Evolutionary conservation across 2,888 invertebrate species (phyloP).

Genomic region (Branchipolynoe longqiensis): DNA sequence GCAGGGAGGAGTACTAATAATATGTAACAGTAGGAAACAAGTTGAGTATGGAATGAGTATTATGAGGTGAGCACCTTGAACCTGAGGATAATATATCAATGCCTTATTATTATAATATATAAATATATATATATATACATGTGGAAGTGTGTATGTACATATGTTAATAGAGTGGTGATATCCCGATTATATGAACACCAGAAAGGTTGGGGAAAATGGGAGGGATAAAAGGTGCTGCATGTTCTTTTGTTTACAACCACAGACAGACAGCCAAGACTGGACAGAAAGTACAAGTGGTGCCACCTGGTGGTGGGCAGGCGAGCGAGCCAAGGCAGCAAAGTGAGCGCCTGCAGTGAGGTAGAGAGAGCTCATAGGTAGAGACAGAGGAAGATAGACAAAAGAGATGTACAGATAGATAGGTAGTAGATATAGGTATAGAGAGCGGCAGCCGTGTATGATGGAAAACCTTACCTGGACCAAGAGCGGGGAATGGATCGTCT

Average conservation of each 20-base stretch:
- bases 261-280: constrained; percentile 46
- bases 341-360: constrained; percentile 35
- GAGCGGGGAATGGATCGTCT: constrained; percentile 53
- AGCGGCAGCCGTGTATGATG: constrained; percentile 54
- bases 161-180: neutral
- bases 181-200: too few species aligned
- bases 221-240: constrained; percentile 31
- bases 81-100: too few species aligned
- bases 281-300: constrained; percentile 47
- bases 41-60: neutral
- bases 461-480: constrained; percentile 55
- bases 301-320: constrained; percentile 4
- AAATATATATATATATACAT: neutral
- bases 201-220: neutral
- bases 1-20: neutral
- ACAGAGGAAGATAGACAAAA: constrained; percentile 40
- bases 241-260: constrained; percentile 19
- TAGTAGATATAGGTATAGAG: too few species aligned
- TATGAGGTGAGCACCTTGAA: neutral
- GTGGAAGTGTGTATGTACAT: neutral
- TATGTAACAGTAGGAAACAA: too few species aligned
- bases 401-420: neutral
- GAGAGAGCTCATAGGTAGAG: neutral
- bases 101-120: too few species aligned
- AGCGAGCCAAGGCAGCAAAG: constrained; percentile 25